Evolutionary conservation across 2,888 invertebrate genomes (phyloP), one percentile per base, ranked within the genome.

Genomic region (Tipula vernalis): DNA sequence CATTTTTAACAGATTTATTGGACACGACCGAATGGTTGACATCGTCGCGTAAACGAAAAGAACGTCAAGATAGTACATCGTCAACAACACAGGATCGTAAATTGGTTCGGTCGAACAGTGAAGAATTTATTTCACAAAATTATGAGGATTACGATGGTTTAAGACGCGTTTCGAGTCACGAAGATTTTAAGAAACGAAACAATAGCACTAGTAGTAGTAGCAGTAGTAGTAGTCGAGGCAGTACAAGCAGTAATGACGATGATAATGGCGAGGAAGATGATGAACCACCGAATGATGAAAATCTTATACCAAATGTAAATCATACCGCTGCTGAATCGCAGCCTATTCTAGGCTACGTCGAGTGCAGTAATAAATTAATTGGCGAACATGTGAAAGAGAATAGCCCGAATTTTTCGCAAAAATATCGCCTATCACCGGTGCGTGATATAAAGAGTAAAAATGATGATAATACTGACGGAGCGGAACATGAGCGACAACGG

Each of bases 101-200:
- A 90, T 92, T 94, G 87, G 93, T 93, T 88, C 92, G 94, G 88
- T 94, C 94, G 86, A 94, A 93, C 90, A 94, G 94, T 87, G 94
- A 94, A 89, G 94, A 94, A 89, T 90, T 94, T 87, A 91, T 92
- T 86, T 91, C 92, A 83, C 90, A 89, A 87, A 87, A 87, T 83
- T 71, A 71, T 71, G 84, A 87, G 86, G 88, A 88, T 83, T 87
- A 87, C 85, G 90, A 90, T 87, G 89, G 89, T 4, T 94, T 94
- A 51, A 91, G 94, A 87, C 92, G 94, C 89, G 94, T 94, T n/a
- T 93, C 93, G 88, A 94, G 94, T 87, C 94, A 94, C 90, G 94
- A 94, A 90, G 94, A 94, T 90, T 94, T 94, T 89, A 92, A 92
- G 71, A 89, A 89, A 88, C 91, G 84, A 18, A 84, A 13, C n/a